Evolutionary conservation across 2,113 vertebrate species (phyloP).

Genomic region (Cranoglanis bouderius): DNA sequence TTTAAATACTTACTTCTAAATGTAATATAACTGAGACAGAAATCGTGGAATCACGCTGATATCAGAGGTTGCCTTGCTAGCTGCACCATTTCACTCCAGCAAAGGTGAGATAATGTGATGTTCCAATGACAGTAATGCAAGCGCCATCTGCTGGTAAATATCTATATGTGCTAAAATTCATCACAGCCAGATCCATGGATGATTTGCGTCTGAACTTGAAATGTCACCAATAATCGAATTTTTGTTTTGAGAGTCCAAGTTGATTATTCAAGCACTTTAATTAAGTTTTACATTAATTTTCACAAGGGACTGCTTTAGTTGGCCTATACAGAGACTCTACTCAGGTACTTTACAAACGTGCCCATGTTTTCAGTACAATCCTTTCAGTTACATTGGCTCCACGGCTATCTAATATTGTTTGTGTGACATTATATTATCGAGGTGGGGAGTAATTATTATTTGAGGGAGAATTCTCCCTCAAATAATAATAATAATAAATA

Average conservation of each 20-base stretch:
- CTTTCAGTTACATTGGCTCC: neutral
- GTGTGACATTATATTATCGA: neutral
- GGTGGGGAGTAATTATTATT: neutral
- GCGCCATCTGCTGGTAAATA: slow-evolving; percentile 68
- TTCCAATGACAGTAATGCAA: slow-evolving; percentile 44
- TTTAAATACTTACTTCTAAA: neutral
- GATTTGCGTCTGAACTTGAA: neutral
- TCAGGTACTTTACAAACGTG: neutral
- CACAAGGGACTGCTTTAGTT: neutral
- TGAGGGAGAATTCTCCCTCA: neutral
- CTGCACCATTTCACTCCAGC: neutral
- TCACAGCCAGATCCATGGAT: neutral
- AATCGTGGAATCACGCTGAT: neutral
- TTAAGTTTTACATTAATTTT: neutral
- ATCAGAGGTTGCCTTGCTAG: neutral
- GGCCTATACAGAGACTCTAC: no score
- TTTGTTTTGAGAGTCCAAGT: neutral
- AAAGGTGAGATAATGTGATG: slow-evolving; percentile 4
- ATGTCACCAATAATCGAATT: neutral
- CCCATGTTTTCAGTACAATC: neutral
- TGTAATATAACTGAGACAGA: neutral
- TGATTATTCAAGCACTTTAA: neutral
- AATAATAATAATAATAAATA: neutral
- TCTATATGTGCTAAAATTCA: neutral
- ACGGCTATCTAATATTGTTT: neutral